Evolutionary conservation across 2,888 invertebrate genomes (phyloP), one percentile per base, ranked within the genome.

Genomic region (Steromphala cineraria): DNA sequence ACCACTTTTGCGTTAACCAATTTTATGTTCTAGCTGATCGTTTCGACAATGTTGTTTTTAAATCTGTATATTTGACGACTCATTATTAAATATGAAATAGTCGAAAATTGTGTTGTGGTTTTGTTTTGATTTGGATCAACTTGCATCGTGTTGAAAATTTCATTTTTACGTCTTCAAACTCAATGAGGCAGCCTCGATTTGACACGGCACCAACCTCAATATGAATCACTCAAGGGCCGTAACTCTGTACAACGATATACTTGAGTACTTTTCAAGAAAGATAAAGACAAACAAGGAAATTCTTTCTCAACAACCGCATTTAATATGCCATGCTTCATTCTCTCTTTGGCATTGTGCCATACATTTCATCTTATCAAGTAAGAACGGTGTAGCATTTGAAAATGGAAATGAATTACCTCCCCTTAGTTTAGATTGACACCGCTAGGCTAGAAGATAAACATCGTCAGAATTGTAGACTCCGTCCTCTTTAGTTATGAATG

Each of bases 351-450:
- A 80, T 79, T 76, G 67, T 80, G 82, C 82, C 83, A 82, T 82
- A 81, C 83, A 81, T 80, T 75, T 79, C 78, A 55, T 84, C 84
- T 84, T 81, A 80, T 74, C 84, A 82, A 82, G 84, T 82, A 84
- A 84, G 84, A 84, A 79, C 62, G 17, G 62, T 62, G 62, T 62
- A 62, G 62, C 62, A 62, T 62, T 62, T 62, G 28, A 24, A 21
- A 15, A 62, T 62, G 62, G 28, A 62, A 62, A 62, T 62, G 28
- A 62, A 62, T 62, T 24, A 62, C 24, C 62, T 62, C 62, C 62
- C 17, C 21, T 19, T 62, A 24, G 19, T 28, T 24, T 28, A 13
- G 28, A 62, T 28, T 62, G 62, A 28, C 62, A 62, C 62, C 62
- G 28, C 62, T 28, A 28, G 62, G 21, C 15, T 24, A 28, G 13